Percentiles rank a stretch among this genome's conserved stretches.
phyloP scores from a whole-genome alignment of 2,797 vertebrate genomes.

The Benthosema pterotum region DNA sequence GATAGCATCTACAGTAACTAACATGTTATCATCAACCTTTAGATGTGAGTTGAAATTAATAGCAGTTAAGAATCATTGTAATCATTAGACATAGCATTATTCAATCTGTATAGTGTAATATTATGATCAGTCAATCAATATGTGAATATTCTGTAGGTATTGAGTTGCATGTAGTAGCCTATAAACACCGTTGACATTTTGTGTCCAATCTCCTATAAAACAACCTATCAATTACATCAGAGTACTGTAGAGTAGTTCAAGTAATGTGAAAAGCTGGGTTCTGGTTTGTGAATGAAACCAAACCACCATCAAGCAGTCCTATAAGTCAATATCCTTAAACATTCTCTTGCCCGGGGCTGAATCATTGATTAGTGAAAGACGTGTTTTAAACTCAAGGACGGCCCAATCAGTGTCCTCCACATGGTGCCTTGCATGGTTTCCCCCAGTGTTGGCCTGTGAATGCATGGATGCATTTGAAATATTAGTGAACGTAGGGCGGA shows the following conservation, averaged over 20 bases:
- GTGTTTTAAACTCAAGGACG: no score
- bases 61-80: no score
- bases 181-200: background rate
- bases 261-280: background rate
- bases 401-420: no score
- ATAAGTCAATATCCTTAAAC: background rate
- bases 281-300: conserved; percentile 1
- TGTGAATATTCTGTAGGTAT: background rate
- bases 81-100: no score
- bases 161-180: background rate
- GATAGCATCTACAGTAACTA: conserved; percentile 39
- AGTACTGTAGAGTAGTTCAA: background rate
- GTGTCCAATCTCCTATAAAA: no score
- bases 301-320: background rate
- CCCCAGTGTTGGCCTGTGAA: no score
- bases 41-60: background rate
- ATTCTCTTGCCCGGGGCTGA: background rate
- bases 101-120: background rate
- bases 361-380: background rate
- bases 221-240: no score
- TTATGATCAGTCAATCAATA: background rate
- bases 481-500: no score
- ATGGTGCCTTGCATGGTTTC: no score
- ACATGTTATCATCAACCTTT: conserved; percentile 23
- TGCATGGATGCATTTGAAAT: no score